Conservation (phyloP, 1,140 invertebrate species). For the Atta colombica region DNA sequence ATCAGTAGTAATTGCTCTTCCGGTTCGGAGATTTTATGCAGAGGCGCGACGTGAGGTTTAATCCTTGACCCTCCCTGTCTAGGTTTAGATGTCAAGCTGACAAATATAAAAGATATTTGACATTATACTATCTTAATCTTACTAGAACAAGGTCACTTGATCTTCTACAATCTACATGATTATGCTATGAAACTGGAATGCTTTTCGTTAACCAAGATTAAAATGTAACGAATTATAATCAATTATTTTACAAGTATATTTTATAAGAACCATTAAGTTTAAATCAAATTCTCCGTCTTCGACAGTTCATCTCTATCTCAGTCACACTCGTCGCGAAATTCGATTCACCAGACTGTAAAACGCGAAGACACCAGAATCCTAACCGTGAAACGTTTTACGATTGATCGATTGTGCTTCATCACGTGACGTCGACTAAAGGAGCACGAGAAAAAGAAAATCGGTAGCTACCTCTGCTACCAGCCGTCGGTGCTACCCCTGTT, state of each 20-base stretch:
- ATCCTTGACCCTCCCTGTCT: conserved; percentile 69
- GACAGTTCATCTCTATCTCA: not conserved
- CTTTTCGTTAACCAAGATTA: not conserved
- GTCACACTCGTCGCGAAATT: not conserved
- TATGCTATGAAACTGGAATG: not conserved
- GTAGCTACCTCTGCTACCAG: conserved; percentile 73
- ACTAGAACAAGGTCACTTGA: conserved; percentile 7
- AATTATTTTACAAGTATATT: not conserved
- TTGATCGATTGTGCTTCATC: conserved; percentile 58
- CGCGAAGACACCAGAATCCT: conserved; percentile 24
- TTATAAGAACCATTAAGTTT: not conserved
- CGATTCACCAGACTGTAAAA: conserved; percentile 36
- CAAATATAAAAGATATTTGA: conserved; percentile 29
- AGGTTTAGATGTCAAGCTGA: conserved; percentile 35
- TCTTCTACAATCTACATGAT: not conserved
- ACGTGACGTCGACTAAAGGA: conserved; percentile 53
- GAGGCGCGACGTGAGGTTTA: conserved; percentile 65
- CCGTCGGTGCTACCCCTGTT: conserved; percentile 75
- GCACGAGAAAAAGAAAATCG: conserved; percentile 40
- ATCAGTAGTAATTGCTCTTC: conserved; percentile 81
- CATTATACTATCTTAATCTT: conserved; percentile 51
- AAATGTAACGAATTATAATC: not conserved
- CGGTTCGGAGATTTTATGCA: conserved; percentile 70
- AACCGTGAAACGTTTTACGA: conserved; percentile 37
- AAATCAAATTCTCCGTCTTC: not conserved